phyloP scores from a whole-genome alignment of 2,888 invertebrate species.

The Hyles lineata region DNA sequence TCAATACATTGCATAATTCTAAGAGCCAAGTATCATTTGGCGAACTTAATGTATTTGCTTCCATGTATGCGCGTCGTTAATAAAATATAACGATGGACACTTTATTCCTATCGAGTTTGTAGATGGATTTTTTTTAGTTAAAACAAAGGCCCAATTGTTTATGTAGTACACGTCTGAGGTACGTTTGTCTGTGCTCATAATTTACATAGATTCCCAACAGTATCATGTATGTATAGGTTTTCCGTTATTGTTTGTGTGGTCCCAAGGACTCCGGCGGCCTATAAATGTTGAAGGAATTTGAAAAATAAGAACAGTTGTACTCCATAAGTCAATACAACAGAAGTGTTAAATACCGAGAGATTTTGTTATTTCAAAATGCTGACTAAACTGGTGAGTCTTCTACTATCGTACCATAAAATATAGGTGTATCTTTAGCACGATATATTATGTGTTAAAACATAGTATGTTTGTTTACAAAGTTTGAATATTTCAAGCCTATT shows the following conservation, averaged over 20 bases:
- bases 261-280: constrained; percentile 71
- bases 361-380: constrained; percentile 60
- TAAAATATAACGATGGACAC: constrained; percentile 50
- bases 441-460: not conserved
- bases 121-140: constrained; percentile 48
- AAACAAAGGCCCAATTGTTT: constrained; percentile 77
- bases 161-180: constrained; percentile 70
- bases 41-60: constrained; percentile 14
- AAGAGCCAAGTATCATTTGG: not conserved
- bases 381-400: constrained; percentile 72
- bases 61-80: constrained; percentile 46
- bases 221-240: constrained; percentile 67
- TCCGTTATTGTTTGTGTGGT: constrained; percentile 70
- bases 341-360: constrained; percentile 37
- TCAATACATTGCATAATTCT: constrained; percentile 1
- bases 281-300: constrained; percentile 70
- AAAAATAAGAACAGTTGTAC: constrained; percentile 62
- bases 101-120: constrained; percentile 51
- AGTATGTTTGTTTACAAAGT: not conserved
- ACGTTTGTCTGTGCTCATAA: constrained; percentile 72
- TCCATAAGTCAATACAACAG: constrained; percentile 52
- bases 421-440: not conserved
- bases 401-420: not conserved
- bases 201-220: constrained; percentile 76
- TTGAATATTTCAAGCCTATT: not conserved